Base-by-base conservation (phyloP, 2,113 vertebrate species). In the Tetrax tetrax region DNA sequence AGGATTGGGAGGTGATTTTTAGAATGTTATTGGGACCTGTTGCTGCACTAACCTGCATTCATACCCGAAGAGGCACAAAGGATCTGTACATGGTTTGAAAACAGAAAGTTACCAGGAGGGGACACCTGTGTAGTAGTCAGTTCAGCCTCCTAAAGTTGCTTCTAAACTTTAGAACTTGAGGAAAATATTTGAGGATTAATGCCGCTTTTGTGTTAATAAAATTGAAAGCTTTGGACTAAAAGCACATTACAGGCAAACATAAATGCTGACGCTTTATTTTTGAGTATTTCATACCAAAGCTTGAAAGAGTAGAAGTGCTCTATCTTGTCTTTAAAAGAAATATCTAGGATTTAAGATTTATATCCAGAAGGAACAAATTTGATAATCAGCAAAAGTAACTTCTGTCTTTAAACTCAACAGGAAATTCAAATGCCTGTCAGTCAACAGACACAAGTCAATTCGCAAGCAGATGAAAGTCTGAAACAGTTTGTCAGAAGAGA, bases 281-380 rank as follows among this genome's bases (percentile, higher is more conserved):
- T 82, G 25, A 75, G 21, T 68, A 22, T 90, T 70, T 95, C 12
- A 71, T 91, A 5, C 38, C 41, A 70, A 47, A 64, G 75, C 82
- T 90, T 81, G 43, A 56, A 94, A 96, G 70, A 95, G 68, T 45
- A 87, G 72, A 94, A 92, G 64, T 91, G 74, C 74, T 95, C 6
- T 82, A 51, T 90, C 50, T 84, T 93, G 65, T 88, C 61, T 89
- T 91, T 70, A 95, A 93, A 94, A 94, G 82, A 75, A 76, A 85
- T 71, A 3, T 43, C 9, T 61, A 41, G 14, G 16, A 45, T 96
- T 96, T 72, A 87, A 92, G 79, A 89, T 91, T 90, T 29, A 75
- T 88, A 64, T 64, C 87, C 65, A 91, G 72, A 91, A 95, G 89
- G 86, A 93, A 85, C 85, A 82, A 72, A 86, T 96, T 77, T 87